Evolutionary conservation across 2,113 vertebrate species (phyloP).

Genomic region (Meleagris gallopavo): DNA sequence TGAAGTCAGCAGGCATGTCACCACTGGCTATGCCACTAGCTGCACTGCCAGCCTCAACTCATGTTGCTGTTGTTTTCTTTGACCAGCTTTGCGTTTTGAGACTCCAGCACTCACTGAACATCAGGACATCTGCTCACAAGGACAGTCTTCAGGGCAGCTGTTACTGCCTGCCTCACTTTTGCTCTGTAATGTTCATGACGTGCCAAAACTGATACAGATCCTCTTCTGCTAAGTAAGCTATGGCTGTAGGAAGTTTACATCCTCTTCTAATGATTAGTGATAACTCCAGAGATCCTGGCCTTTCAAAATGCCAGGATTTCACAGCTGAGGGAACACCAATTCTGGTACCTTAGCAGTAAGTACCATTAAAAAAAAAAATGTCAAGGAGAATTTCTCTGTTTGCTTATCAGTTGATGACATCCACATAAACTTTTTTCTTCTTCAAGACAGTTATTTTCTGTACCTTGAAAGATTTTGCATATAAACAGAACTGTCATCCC

Average conservation of each 20-base stretch:
- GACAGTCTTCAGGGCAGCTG: background rate
- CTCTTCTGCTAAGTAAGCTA: background rate
- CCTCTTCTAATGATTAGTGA: background rate
- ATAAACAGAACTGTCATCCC: background rate
- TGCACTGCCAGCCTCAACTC: background rate
- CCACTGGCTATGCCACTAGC: background rate
- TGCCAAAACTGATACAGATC: background rate
- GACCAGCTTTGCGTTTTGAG: background rate
- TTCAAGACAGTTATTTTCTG: background rate
- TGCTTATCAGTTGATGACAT: background rate
- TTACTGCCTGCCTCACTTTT: background rate
- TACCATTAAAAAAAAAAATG: background rate
- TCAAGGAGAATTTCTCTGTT: background rate
- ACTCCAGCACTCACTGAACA: background rate
- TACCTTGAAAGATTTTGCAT: background rate
- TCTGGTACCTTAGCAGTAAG: background rate
- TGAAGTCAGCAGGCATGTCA: background rate
- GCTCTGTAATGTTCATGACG: accelerated
- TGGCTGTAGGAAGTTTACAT: background rate
- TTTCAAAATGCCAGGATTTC: background rate
- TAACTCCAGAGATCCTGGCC: background rate
- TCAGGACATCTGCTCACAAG: background rate
- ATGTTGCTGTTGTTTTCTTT: background rate
- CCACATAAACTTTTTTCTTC: background rate
- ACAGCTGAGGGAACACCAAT: background rate